phyloP scores from a whole-genome alignment of 92 coral and sea anemone species.

The Phymanthus crucifer region DNA sequence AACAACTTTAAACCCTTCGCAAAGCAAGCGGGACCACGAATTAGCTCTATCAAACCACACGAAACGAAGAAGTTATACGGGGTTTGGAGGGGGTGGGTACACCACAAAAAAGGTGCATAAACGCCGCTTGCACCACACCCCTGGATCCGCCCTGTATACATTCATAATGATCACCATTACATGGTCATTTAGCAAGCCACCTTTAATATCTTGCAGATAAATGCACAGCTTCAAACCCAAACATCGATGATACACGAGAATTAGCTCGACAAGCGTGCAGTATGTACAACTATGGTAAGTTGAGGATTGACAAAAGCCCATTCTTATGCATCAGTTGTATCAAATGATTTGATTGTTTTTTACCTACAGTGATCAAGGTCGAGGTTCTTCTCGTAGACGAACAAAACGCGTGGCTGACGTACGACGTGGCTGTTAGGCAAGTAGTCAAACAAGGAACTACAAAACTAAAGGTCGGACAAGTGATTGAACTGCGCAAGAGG shows the following conservation, averaged over 20 bases:
- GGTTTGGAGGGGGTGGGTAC: too few species aligned
- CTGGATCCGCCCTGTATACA: too few species aligned
- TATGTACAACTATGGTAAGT: constrained; percentile 46
- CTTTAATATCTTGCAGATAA: constrained; percentile 22
- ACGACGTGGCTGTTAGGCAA: constrained; percentile 42
- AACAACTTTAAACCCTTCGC: too few species aligned
- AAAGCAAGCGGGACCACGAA: too few species aligned
- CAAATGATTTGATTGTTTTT: not conserved
- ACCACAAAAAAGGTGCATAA: too few species aligned
- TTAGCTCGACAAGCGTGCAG: constrained; percentile 33
- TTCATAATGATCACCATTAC: too few species aligned
- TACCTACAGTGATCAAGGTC: constrained; percentile 66
- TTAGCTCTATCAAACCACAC: too few species aligned
- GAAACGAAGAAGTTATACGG: too few species aligned
- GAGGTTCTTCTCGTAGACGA: constrained; percentile 68
- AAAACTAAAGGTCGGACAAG: constrained; percentile 9
- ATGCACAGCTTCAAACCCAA: constrained; percentile 49
- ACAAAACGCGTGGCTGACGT: constrained; percentile 35
- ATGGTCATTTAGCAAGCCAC: too few species aligned
- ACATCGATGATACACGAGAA: constrained; percentile 29
- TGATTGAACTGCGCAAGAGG: constrained; percentile 54
- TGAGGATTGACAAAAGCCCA: too few species aligned
- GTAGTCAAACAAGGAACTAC: constrained; percentile 63
- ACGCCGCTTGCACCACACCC: too few species aligned
- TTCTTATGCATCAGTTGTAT: not conserved